Base-by-base conservation (phyloP, 2,888 invertebrate genomes). In the Tuberolachnus salignus region DNA sequence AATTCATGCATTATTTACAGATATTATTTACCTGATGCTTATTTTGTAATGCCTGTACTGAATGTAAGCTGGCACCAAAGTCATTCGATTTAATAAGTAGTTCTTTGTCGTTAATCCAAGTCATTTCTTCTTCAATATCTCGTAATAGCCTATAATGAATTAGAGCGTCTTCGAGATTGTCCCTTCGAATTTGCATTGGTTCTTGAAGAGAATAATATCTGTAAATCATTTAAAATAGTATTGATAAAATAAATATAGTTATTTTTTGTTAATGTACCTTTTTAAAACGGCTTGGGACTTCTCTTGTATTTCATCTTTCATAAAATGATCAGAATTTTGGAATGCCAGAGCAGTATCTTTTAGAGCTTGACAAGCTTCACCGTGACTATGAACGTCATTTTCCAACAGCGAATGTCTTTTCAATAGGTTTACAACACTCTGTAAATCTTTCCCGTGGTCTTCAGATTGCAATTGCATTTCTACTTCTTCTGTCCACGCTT, bases 111-210 rank as follows among this genome's bases (percentile, higher is more conserved):
- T 88, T 87, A n/a, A 98, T 86, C 98, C 98, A 98, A 82, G 92
- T 91, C 74, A 95, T 84, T 85, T 98, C 97, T 84, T 98, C 97
- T 81, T 96, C 94, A 0, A 95, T 93, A 84, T 98, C 98, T 34
- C 95, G 88, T 64, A 93, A 89, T 88, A 97, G 97, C 84, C 96
- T 93, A 84, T 97, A 95, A 82, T 97, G 87, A 64, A 93, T 87
- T 3, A 92, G 89, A 0, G 97, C 94, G 82, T 97, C 97, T 84
- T 96, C 94, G 53, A 99, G 87, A 85, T 97, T 95, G 84, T 98
- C 97, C 55, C 94, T 88, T 0, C 96, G 89, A 82, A 94, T 95
- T 85, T 94, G 93, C 85, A 96, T 91, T 0, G 97, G 97, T 85
- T 95, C 96, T 83, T 93, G 92, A 13, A 98, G 87, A 9, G 92